Evolutionary conservation across 2,888 invertebrate species (phyloP), one percentile per base, ranked within the genome.

Genomic region (Nowickia ferox): DNA sequence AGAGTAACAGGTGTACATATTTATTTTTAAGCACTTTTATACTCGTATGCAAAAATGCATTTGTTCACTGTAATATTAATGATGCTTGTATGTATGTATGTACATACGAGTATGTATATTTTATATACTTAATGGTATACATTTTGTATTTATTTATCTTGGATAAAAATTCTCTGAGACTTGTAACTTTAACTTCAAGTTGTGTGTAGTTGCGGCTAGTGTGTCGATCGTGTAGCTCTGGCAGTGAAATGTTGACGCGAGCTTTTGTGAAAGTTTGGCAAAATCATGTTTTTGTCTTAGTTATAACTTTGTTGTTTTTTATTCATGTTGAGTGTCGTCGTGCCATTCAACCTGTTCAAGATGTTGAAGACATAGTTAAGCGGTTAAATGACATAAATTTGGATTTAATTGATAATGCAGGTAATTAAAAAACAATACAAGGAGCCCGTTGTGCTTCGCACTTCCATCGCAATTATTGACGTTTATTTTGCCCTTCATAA

Each of bases 311-410:
- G n/a, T 53, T 57, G 0, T 15, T 61, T n/a, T 66, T 81, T 44
- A 5, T 68, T 40, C 8, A n/a, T 44, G 57, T 78, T 68, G 66
- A 65, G 40, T 88, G 89, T 69, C 87, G 90, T 13, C 88, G 88
- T 68, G 85, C 89, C 72, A 83, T 89, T 65, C 87, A 55, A 71
- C 88, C 88, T 71, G 17, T 51, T 9, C 68, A 87, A 75, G 90
- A 90, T 78, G 88, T 90, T 65, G 89, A 84, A 87, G 88, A 89
- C 55, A 84, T 90, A 46, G 84, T 89, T 40, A 87, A 87, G 86
- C 87, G 87, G 40, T 63, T 89, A 30, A 85, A 86, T 55, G 84
- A 71, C 30, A 59, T 88, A 59, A 87, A 88, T 55, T 22, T 88
- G 19, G 84, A 87, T 63, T 80, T 69, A n/a, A 9, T 51, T 9